phyloP scores from a whole-genome alignment of 2,888 invertebrate genomes.

The Caradrina clavipalpis region DNA sequence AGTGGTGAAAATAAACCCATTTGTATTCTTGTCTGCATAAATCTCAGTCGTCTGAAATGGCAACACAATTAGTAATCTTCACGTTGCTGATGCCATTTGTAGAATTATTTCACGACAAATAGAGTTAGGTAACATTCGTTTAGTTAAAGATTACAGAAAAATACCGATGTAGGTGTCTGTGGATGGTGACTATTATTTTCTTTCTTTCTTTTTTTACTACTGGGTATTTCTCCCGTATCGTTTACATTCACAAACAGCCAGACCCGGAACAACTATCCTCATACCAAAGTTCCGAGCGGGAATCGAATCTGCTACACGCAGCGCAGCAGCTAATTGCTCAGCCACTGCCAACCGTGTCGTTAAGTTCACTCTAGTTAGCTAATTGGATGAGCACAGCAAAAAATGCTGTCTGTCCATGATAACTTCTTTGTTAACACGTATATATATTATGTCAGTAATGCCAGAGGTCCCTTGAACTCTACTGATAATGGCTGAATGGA shows the following conservation, averaged over 20 bases:
- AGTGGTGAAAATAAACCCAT: constrained; percentile 36
- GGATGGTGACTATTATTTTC: constrained; percentile 13
- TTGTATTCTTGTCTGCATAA: constrained; percentile 40
- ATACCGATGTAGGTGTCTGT: constrained; percentile 16
- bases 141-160: constrained; percentile 34
- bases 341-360: no score
- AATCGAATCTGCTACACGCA: no score
- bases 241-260: no score
- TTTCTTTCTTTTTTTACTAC: no score
- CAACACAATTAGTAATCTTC: constrained; percentile 47
- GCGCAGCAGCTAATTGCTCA: no score
- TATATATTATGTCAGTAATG: constrained; percentile 5
- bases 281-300: no score
- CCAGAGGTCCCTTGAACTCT: constrained; percentile 20
- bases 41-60: constrained; percentile 41
- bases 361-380: constrained; percentile 16
- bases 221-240: no score
- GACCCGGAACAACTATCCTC: no score
- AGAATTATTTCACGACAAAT: constrained; percentile 48
- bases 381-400: constrained; percentile 14
- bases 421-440: neutral
- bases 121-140: constrained; percentile 52
- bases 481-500: neutral
- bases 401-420: constrained; percentile 1
- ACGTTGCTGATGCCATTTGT: constrained; percentile 43